phyloP scores from a whole-genome alignment of 2,797 vertebrate species.

The Notolepis coatsorum region DNA sequence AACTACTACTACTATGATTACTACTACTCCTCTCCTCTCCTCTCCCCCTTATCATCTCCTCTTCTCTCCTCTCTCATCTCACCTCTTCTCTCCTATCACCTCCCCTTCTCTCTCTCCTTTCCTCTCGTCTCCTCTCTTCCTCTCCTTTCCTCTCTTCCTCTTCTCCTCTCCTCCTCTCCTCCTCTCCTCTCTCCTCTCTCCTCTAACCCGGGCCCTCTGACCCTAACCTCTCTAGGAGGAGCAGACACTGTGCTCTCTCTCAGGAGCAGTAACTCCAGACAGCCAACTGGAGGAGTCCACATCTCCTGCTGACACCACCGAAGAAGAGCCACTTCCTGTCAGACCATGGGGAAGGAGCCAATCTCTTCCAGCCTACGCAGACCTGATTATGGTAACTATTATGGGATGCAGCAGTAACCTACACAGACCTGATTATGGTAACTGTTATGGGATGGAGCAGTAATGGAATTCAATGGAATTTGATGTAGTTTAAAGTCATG shows the following conservation, averaged over 20 bases:
- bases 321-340: conserved; percentile 67
- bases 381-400: conserved; percentile 73
- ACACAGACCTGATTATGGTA: conserved; percentile 78
- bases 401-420: too few relatives aligned
- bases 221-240: too few relatives aligned
- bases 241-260: conserved; percentile 62
- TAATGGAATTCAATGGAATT: too few relatives aligned
- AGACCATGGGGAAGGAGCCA: conserved; percentile 78
- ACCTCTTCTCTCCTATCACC: too few relatives aligned
- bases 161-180: not conserved
- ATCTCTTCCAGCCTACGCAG: conserved; percentile 75
- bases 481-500: not conserved
- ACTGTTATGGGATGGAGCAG: too few relatives aligned
- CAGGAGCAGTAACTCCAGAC: conserved; percentile 69
- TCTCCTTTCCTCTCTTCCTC: not conserved
- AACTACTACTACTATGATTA: too few relatives aligned
- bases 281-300: conserved; percentile 69
- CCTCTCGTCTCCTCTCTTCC: not conserved
- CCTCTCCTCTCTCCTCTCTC: not conserved
- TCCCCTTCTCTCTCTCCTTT: too few relatives aligned
- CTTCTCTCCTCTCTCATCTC: too few relatives aligned
- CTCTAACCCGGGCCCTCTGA: not conserved
- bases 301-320: conserved; percentile 70
- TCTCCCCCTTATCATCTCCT: too few relatives aligned
- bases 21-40: too few relatives aligned